Conservation (phyloP, 2,797 vertebrate genomes). For the Coluber constrictor region DNA sequence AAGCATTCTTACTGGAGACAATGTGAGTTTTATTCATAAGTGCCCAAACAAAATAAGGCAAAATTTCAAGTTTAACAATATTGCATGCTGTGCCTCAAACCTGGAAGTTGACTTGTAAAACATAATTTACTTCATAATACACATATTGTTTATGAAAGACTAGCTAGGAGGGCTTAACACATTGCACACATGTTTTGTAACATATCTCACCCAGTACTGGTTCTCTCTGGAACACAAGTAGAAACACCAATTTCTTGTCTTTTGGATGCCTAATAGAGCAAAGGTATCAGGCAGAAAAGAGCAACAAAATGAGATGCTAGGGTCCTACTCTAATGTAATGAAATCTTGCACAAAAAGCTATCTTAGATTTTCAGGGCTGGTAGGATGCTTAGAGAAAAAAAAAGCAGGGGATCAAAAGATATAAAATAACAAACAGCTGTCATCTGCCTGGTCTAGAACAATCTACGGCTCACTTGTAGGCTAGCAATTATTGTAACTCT, state of each 20-base stretch:
- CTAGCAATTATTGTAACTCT: background rate
- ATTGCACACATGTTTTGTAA: background rate
- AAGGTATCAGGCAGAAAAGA: background rate
- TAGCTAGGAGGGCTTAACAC: background rate
- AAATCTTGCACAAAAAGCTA: background rate
- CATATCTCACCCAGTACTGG: background rate
- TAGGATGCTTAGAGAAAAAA: background rate
- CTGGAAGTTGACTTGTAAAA: background rate
- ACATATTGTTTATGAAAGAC: background rate
- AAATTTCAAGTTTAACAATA: background rate
- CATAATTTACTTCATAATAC: background rate
- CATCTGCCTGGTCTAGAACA: background rate
- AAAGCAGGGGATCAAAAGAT: background rate
- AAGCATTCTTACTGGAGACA: accelerated
- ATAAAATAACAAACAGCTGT: background rate
- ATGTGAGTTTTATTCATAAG: background rate
- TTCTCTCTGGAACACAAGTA: accelerated
- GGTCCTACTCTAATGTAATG: background rate
- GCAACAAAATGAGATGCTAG: background rate
- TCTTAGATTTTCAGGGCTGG: background rate
- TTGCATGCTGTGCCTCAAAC: background rate
- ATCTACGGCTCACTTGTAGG: background rate
- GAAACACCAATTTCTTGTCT: background rate
- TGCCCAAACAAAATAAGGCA: background rate
- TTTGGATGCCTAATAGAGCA: accelerated